A percentile compares a stretch with the other conserved stretches of the same genome.
Evolutionary conservation across 2,113 vertebrate genomes (phyloP).

Genomic region (Mustela lutreola): DNA sequence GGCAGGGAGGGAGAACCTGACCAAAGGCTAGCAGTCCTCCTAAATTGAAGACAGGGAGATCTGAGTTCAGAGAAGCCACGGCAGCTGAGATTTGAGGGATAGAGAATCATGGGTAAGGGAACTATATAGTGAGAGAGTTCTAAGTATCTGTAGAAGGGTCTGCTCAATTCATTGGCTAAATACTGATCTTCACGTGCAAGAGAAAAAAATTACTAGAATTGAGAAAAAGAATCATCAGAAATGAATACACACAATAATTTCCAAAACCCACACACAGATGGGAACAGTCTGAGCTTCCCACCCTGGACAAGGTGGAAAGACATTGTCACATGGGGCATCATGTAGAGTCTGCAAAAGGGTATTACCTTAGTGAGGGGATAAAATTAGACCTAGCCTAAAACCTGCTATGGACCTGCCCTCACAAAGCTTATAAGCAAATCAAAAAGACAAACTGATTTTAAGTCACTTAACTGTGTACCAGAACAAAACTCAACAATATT

Average conservation of each 20-base stretch:
- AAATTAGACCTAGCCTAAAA: neutral
- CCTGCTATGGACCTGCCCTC: neutral
- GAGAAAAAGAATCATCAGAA: neutral
- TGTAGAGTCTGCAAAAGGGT: neutral
- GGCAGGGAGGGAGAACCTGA: neutral
- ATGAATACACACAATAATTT: neutral
- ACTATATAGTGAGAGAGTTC: neutral
- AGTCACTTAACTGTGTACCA: neutral
- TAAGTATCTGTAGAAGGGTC: neutral
- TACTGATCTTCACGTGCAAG: neutral
- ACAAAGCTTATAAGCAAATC: neutral
- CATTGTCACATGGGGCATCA: neutral
- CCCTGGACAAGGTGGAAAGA: neutral
- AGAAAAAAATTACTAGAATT: neutral
- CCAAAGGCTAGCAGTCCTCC: neutral
- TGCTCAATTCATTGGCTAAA: neutral
- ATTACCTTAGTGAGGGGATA: neutral
- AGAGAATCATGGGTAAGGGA: neutral
- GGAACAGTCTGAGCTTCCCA: neutral
- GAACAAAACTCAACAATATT: neutral
- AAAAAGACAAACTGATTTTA: constrained; percentile 11
- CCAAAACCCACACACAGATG: neutral
- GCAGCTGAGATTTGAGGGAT: neutral
- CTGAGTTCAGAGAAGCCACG: neutral
- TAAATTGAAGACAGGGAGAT: neutral